Base-by-base conservation (phyloP, 1,140 invertebrate genomes). In the Goniozus legneri region DNA sequence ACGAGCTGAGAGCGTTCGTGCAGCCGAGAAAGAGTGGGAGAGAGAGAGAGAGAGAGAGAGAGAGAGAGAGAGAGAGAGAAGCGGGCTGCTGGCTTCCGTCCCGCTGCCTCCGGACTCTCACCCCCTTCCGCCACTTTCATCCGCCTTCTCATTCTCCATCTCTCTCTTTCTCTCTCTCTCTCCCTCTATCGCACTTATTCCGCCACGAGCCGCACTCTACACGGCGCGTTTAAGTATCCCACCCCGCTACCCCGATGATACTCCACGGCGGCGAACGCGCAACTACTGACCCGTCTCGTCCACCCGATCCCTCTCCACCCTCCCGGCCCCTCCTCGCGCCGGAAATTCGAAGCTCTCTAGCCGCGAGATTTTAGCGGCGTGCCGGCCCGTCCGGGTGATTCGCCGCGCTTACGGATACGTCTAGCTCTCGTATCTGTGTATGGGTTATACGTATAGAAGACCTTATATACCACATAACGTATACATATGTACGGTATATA, bases 201-300 rank as follows among this genome's bases (percentile, higher is more conserved):
- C 40, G 38, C 46, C 39, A 49, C 46, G 50, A 56, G 58, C 56
- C 58, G 55, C 55, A 66, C 64, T 64, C 56, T 44, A 50, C 56
- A 52, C 50, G 58, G 54, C 54, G 49, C 64, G 60, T 59, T 64
- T 63, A 66, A 66, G 62, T 64, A 63, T 62, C 59, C 55, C 45
- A 56, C 22, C n/a, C 43, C 18, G 13, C 20, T 16, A 36, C 16
- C 32, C 45, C 35, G 24, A 41, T 44, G 48, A 50, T 50, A 50
- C 46, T 50, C 45, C 36, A 27, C 44, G 30, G 12, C 30, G 14
- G 36, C 19, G 35, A 35, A 50, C 24, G 50, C 27, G 35, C 33
- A 52, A 52, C 46, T 52, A 52, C 35, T 44, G 46, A 49, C 50
- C 34, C 40, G 34, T n/a, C n/a, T n/a, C n/a, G n/a, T n/a, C n/a